A percentile compares a stretch with the other conserved stretches of the same genome.
Evolutionary conservation across 2,797 vertebrate genomes (phyloP).

Genomic region (Decapterus maruadsi): DNA sequence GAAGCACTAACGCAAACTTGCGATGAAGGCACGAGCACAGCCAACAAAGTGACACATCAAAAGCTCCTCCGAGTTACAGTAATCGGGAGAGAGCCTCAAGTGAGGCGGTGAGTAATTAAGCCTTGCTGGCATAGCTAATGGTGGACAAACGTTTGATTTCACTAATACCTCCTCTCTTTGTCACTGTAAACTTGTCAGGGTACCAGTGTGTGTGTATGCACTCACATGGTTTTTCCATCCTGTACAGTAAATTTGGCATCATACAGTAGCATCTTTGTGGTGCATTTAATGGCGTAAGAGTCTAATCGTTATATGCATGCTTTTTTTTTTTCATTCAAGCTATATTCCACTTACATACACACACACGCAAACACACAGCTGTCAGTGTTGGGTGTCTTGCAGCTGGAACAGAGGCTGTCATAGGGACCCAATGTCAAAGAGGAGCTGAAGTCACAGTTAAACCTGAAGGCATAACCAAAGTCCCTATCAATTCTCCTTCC

Average conservation of each 20-base stretch:
- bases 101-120: conserved; percentile 73
- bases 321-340: conserved; percentile 41
- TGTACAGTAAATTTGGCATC: not conserved
- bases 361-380: conserved; percentile 32
- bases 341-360: conserved; percentile 18
- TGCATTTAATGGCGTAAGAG: conserved; percentile 14
- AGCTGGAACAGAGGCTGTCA: conserved; percentile 66
- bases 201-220: conserved; percentile 1
- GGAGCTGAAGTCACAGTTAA: conserved; percentile 54
- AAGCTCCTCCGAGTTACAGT: conserved; percentile 64
- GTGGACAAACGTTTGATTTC: conserved; percentile 60
- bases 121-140: conserved; percentile 52
- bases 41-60: conserved; percentile 64
- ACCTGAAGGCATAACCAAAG: conserved; percentile 55
- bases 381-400: conserved; percentile 53
- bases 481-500: conserved; percentile 34
- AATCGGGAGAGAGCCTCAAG: conserved; percentile 58
- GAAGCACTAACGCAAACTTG: conserved; percentile 13
- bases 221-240: conserved; percentile 5
- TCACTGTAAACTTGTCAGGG: conserved; percentile 47
- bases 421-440: conserved; percentile 65
- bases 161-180: conserved; percentile 62
- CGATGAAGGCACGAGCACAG: conserved; percentile 20
- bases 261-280: not conserved
- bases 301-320: conserved; percentile 1